phyloP scores from a whole-genome alignment of 2,888 invertebrate genomes.

The Drosophila pseudotakahashii region DNA sequence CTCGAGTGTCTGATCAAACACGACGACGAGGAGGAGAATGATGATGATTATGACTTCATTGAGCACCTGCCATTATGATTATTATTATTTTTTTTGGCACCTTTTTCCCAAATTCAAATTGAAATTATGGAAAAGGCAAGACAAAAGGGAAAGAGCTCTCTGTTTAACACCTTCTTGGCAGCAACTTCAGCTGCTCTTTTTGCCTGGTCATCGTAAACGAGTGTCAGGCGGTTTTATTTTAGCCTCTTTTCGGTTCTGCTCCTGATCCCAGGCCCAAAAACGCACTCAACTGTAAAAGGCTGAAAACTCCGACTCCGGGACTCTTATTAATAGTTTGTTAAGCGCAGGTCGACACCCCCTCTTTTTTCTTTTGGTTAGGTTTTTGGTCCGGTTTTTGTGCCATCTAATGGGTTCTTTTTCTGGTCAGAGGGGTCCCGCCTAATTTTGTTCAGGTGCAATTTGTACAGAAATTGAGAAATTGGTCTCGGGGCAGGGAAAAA shows the following conservation, averaged over 20 bases:
- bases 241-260: constrained; percentile 44
- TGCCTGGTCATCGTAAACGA: constrained; percentile 79
- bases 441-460: constrained; percentile 83
- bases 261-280: constrained; percentile 37
- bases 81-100: constrained; percentile 44
- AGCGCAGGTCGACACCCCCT: constrained; percentile 77
- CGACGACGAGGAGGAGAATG: constrained; percentile 12
- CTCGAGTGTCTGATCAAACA: constrained; percentile 65
- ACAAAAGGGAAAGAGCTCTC: constrained; percentile 54
- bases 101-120: constrained; percentile 46
- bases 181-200: constrained; percentile 69
- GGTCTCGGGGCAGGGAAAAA: constrained; percentile 13
- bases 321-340: constrained; percentile 81
- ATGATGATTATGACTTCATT: constrained; percentile 67
- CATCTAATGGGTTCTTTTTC: constrained; percentile 62
- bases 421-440: constrained; percentile 57
- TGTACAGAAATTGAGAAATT: constrained; percentile 55
- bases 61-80: constrained; percentile 60
- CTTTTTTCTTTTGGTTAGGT: too few species aligned
- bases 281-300: constrained; percentile 72
- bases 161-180: constrained; percentile 74
- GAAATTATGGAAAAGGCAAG: constrained; percentile 19
- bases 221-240: constrained; percentile 47
- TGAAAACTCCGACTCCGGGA: constrained; percentile 30
- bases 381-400: constrained; percentile 57